Evolutionary conservation across 2,888 invertebrate genomes (phyloP).

Genomic region (Zygogramma bicolorata): DNA sequence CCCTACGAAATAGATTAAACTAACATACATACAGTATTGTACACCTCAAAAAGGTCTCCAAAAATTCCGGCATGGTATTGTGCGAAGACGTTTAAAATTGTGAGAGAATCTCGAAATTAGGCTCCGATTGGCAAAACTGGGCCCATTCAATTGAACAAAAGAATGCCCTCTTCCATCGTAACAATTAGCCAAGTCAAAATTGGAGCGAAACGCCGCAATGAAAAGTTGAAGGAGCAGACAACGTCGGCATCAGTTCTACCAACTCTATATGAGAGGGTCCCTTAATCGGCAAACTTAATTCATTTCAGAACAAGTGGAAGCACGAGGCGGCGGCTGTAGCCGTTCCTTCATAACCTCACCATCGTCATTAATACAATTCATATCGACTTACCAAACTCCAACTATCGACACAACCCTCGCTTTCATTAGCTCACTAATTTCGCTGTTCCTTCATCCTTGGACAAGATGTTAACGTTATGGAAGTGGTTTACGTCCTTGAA

Average conservation of each 20-base stretch:
- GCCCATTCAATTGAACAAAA: too few species aligned
- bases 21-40: too few species aligned
- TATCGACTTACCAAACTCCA: conserved; percentile 35
- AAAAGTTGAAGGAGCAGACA: conserved; percentile 41
- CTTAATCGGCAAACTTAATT: conserved; percentile 63
- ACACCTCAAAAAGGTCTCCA: too few species aligned
- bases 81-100: too few species aligned
- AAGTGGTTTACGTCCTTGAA: neutral
- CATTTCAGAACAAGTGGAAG: conserved; percentile 58
- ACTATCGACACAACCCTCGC: conserved; percentile 32
- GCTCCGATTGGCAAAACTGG: too few species aligned
- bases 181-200: conserved; percentile 1
- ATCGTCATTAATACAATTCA: conserved; percentile 35
- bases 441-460: neutral
- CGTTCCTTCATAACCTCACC: conserved; percentile 34
- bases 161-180: neutral
- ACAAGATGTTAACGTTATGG: conserved; percentile 2
- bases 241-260: conserved; percentile 51
- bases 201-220: conserved; percentile 21
- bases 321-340: conserved; percentile 47
- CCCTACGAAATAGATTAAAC: too few species aligned
- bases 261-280: conserved; percentile 55
- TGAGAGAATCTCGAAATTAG: too few species aligned
- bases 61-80: too few species aligned
- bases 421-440: conserved; percentile 22